A percentile compares a stretch with the other conserved stretches of the same genome.
Conservation (phyloP, 2,797 vertebrate genomes). For the Huso huso region DNA sequence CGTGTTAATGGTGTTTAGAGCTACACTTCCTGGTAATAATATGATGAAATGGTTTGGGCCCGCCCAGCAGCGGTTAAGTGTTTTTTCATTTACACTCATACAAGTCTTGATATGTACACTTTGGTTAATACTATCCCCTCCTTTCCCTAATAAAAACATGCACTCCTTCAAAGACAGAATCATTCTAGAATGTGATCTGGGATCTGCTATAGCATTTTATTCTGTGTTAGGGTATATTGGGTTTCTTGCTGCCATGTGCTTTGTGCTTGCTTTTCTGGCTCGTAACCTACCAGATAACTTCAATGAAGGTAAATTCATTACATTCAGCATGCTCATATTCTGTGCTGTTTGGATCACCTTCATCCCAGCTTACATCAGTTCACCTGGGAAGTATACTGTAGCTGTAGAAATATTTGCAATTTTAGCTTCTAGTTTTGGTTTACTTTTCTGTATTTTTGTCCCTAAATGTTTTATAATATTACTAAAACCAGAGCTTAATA, state of each 20-base stretch:
- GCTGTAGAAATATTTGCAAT: conserved; percentile 68
- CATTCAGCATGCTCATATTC: conserved; percentile 65
- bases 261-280: conserved; percentile 55
- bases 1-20: conserved; percentile 60
- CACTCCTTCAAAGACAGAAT: conserved; percentile 48
- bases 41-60: conserved; percentile 60
- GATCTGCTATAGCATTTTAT: conserved; percentile 55
- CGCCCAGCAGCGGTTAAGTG: conserved; percentile 55
- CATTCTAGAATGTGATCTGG: conserved; percentile 55
- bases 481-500: conserved; percentile 56
- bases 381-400: conserved; percentile 63
- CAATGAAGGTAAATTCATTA: conserved; percentile 60
- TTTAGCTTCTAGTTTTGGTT: conserved; percentile 56
- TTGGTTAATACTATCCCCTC: conserved; percentile 54
- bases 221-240: conserved; percentile 58
- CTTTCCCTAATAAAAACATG: conserved; percentile 50
- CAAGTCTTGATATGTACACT: conserved; percentile 54
- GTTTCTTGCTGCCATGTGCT: conserved; percentile 52
- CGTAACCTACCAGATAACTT: conserved; percentile 58
- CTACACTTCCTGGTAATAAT: conserved; percentile 49
- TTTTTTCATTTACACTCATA: conserved; percentile 49
- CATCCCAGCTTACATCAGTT: conserved; percentile 62
- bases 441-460: conserved; percentile 59
- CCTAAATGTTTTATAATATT: conserved; percentile 64
- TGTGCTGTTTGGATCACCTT: conserved; percentile 63